These are phyloP conservation scores for Galbula dea DNA, from an alignment of 2,113 vertebrate species.

Conservation along the genomic window DNA sequence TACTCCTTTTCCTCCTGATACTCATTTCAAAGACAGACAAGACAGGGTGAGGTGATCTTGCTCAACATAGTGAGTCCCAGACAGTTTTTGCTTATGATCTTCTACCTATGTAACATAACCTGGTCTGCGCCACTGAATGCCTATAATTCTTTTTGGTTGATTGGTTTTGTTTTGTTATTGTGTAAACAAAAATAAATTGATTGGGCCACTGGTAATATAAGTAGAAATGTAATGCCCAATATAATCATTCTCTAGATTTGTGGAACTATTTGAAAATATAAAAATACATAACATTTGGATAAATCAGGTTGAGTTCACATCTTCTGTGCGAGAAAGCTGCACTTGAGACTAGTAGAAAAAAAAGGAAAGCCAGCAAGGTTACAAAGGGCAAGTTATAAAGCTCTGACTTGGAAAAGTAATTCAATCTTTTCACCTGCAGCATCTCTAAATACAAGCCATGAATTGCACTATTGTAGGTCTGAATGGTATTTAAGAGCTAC, in stretches of 20 bases:
- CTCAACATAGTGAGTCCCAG: neutral
- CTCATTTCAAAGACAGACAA: neutral
- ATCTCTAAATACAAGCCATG: neutral
- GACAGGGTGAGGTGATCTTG: neutral
- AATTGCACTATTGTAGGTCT: neutral
- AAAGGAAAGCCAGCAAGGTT: neutral
- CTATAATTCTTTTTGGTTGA: too few relatives aligned
- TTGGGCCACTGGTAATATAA: neutral
- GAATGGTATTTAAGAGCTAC: neutral
- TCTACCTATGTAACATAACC: neutral
- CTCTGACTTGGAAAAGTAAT: slow-evolving; percentile 4
- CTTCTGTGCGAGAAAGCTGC: neutral
- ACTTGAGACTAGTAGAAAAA: neutral
- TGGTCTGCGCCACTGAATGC: neutral
- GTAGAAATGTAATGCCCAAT: neutral
- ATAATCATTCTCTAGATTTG: neutral
- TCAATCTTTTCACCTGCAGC: neutral
- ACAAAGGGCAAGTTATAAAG: neutral
- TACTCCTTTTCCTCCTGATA: neutral
- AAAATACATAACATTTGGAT: neutral
- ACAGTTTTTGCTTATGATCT: neutral
- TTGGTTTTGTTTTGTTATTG: too few relatives aligned
- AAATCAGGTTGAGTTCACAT: neutral
- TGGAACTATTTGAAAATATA: neutral
- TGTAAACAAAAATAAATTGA: neutral